A percentile compares a stretch with the other conserved stretches of the same genome.
phyloP scores from a whole-genome alignment of 1,140 invertebrate genomes.

The Temnothorax nylanderi region DNA sequence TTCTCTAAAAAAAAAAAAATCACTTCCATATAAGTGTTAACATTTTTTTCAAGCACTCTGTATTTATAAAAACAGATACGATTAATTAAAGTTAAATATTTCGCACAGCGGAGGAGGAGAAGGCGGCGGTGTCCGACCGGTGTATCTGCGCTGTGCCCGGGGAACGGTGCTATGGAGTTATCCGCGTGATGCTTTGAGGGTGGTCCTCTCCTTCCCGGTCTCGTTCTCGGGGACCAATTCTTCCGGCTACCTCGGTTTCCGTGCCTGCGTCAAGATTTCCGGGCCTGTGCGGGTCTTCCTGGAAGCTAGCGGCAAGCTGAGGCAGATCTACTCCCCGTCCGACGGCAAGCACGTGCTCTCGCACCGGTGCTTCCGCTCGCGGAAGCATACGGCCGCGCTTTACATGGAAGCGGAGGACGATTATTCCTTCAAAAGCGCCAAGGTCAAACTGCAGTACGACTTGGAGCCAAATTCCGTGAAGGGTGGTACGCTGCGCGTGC shows the following conservation, averaged over 20 bases:
- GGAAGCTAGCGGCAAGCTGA: constrained; percentile 88
- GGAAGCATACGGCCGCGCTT: constrained; percentile 89
- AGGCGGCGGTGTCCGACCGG: constrained; percentile 90
- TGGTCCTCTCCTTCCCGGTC: constrained; percentile 86
- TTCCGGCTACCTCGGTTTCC: constrained; percentile 86
- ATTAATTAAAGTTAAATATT: neutral
- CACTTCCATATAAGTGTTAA: too few species aligned
- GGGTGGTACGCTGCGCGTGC: constrained; percentile 67
- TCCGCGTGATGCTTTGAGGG: constrained; percentile 90
- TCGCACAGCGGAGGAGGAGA: constrained; percentile 80
- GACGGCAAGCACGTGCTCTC: constrained; percentile 87
- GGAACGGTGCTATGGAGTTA: constrained; percentile 91
- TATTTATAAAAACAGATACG: too few species aligned
- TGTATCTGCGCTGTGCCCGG: constrained; percentile 91
- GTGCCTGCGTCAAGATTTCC: constrained; percentile 89
- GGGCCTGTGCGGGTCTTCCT: constrained; percentile 89
- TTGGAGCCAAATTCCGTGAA: constrained; percentile 84
- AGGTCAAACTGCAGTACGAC: constrained; percentile 89
- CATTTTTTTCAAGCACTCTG: too few species aligned
- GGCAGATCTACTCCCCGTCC: constrained; percentile 88
- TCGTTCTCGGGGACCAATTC: neutral
- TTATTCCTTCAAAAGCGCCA: constrained; percentile 79
- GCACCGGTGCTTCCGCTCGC: constrained; percentile 88
- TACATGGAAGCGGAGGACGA: constrained; percentile 89
- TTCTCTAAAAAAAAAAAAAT: too few species aligned